Evolutionary conservation across 2,888 invertebrate species (phyloP).

Genomic region (Cantharis nigra): DNA sequence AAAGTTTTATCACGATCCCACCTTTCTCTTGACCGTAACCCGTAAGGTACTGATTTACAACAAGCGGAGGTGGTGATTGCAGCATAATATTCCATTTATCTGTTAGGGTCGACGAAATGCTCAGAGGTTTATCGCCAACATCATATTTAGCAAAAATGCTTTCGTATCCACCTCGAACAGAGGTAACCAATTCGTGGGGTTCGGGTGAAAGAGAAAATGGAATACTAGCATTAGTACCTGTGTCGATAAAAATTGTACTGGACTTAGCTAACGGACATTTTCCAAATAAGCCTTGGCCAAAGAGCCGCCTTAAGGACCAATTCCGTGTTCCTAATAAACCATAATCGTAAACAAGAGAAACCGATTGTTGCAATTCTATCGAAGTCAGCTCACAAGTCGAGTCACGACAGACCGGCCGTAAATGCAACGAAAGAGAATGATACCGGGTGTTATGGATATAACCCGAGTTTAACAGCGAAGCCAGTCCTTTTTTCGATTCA

Average conservation of each 20-base stretch:
- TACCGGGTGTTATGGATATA: constrained; percentile 91
- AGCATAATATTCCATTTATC: constrained; percentile 59
- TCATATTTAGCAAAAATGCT: constrained; percentile 74
- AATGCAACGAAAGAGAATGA: constrained; percentile 86
- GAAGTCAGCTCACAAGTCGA: constrained; percentile 59
- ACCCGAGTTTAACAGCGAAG: constrained; percentile 86
- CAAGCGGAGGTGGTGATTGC: constrained; percentile 69
- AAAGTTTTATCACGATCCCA: constrained; percentile 83
- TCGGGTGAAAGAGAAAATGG: constrained; percentile 67
- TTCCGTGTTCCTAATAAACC: constrained; percentile 69
- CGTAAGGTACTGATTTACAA: constrained; percentile 79
- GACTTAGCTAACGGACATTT: constrained; percentile 79
- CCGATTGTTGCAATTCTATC: constrained; percentile 82
- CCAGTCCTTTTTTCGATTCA: constrained; percentile 85
- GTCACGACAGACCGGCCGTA: constrained; percentile 76
- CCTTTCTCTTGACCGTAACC: constrained; percentile 93
- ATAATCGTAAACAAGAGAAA: constrained; percentile 86
- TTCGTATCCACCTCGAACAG: constrained; percentile 71
- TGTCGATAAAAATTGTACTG: constrained; percentile 83
- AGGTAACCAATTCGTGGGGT: constrained; percentile 64
- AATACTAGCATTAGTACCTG: constrained; percentile 65
- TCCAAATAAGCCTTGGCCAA: constrained; percentile 82
- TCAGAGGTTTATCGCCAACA: constrained; percentile 58
- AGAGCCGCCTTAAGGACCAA: constrained; percentile 86
- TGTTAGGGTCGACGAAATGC: constrained; percentile 67